These are phyloP conservation scores for Cavia aperea DNA, from an alignment of 2,113 vertebrate genomes.

Conservation along the genomic window DNA sequence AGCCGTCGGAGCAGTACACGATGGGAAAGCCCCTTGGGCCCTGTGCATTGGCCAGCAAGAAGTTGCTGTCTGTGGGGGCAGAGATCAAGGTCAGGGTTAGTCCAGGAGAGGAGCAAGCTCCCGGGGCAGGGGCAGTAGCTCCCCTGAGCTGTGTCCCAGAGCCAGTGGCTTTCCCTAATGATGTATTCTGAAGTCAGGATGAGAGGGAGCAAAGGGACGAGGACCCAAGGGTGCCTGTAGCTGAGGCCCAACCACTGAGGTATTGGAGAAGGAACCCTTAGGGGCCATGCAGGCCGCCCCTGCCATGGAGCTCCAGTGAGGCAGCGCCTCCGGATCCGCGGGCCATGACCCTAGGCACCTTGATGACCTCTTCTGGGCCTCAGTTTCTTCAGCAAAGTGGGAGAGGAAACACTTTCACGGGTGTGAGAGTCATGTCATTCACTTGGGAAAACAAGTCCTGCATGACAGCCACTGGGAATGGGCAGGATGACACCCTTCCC, in stretches of 20 bases:
- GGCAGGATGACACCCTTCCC: not conserved
- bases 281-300: not conserved
- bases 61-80: conserved; percentile 89
- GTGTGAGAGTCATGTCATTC: not conserved
- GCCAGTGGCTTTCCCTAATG: not conserved
- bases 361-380: conserved; percentile 1
- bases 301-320: not conserved
- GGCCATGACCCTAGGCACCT: not conserved
- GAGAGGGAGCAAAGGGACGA: not conserved
- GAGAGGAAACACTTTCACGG: not conserved
- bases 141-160: not conserved
- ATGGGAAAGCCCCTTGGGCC: conserved; percentile 89
- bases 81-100: conserved; percentile 42
- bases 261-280: not conserved
- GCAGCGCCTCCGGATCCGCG: not conserved
- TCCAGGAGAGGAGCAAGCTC: not conserved
- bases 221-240: not conserved
- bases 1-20: conserved; percentile 96
- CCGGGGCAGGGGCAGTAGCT: not conserved
- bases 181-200: conserved; percentile 34
- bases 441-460: not conserved
- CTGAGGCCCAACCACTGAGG: not conserved
- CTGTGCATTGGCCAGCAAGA: conserved; percentile 93
- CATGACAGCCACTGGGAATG: not conserved
- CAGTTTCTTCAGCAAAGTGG: conserved; percentile 25